Evolutionary conservation across 2,797 vertebrate genomes (phyloP).

Genomic region (Takifugu rubripes): DNA sequence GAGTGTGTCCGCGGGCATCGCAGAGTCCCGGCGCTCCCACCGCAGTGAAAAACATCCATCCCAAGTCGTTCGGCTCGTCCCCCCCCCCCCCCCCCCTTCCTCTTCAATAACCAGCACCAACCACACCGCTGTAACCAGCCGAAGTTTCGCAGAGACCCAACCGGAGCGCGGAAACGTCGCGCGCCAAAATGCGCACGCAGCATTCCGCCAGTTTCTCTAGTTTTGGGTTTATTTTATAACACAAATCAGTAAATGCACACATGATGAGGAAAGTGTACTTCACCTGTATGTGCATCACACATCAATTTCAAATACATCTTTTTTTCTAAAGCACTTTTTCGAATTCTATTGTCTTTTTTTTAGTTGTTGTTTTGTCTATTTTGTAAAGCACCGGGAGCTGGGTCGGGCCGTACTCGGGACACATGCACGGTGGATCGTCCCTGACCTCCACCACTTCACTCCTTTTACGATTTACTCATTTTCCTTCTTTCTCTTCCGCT

Average conservation of each 20-base stretch:
- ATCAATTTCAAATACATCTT: too few relatives aligned
- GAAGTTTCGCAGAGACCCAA: not conserved
- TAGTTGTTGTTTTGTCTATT: not conserved
- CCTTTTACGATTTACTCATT: constrained; percentile 29
- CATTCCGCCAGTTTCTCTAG: not conserved
- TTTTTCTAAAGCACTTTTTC: not conserved
- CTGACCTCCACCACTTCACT: constrained; percentile 37
- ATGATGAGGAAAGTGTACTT: not conserved
- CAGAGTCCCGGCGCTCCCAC: not conserved
- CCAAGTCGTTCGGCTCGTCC: not conserved
- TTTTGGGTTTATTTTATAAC: not conserved
- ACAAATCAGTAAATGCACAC: not conserved
- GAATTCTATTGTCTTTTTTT: too few relatives aligned
- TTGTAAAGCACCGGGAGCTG: not conserved
- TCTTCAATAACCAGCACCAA: not conserved
- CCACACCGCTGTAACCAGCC: not conserved
- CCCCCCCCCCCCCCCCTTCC: not conserved
- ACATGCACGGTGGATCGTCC: constrained; percentile 33
- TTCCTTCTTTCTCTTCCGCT: constrained; percentile 9
- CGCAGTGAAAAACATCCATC: not conserved
- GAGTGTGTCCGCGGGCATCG: constrained; percentile 21
- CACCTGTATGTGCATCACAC: too few relatives aligned
- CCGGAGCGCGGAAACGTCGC: not conserved
- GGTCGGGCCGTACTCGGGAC: too few relatives aligned
- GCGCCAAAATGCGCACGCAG: not conserved